phyloP scores from a whole-genome alignment of 2,888 invertebrate genomes.

The Philopedon plagiatum region DNA sequence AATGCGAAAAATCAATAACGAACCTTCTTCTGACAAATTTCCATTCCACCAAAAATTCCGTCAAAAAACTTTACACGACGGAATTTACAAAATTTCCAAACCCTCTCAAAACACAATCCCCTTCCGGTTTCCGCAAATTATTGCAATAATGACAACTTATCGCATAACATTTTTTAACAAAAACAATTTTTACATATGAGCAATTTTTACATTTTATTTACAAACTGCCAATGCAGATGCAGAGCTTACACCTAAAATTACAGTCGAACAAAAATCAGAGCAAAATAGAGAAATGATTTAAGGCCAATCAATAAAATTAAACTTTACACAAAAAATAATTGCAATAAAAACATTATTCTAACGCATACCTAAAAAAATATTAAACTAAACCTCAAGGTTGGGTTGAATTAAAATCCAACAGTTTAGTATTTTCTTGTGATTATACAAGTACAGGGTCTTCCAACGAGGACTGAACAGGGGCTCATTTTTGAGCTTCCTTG shows the following conservation, averaged over 20 bases:
- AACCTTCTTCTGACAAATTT: constrained; percentile 33
- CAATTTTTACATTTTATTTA: constrained; percentile 68
- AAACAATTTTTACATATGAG: constrained; percentile 68
- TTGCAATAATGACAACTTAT: constrained; percentile 60
- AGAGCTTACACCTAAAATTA: constrained; percentile 57
- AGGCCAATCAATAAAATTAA: constrained; percentile 24
- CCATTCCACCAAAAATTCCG: constrained; percentile 25
- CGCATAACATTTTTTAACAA: constrained; percentile 66
- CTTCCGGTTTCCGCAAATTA: constrained; percentile 53
- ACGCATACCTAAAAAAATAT: no score
- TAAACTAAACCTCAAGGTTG: no score
- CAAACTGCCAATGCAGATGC: constrained; percentile 61
- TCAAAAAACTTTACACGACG: constrained; percentile 41
- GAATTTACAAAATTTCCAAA: constrained; percentile 26
- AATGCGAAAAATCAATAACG: constrained; percentile 62
- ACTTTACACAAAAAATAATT: no score
- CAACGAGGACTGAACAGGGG: no score
- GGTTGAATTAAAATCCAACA: no score
- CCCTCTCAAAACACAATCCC: constrained; percentile 9
- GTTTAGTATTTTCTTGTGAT: no score
- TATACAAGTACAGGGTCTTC: no score
- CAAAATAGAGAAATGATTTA: constrained; percentile 29
- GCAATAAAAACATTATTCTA: no score
- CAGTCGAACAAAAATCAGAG: constrained; percentile 60
- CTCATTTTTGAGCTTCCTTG: no score